phyloP scores from a whole-genome alignment of 2,888 invertebrate species.

The Meloe dianella region DNA sequence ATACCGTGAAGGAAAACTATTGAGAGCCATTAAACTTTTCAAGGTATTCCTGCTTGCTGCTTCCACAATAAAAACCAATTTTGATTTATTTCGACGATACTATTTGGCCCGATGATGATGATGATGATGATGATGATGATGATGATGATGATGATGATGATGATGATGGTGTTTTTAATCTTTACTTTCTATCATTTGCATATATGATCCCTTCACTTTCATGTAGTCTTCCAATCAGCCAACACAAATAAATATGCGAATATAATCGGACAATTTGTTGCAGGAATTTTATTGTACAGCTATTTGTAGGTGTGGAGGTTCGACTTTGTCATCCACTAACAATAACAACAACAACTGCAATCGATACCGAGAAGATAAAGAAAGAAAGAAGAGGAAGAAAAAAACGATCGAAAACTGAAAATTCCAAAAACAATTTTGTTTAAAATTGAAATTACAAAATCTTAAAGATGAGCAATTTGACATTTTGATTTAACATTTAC shows the following conservation, averaged over 20 bases:
- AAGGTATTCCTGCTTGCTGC: conserved; percentile 25
- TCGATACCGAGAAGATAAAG: too few relatives aligned
- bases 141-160: background rate
- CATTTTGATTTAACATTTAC: conserved; percentile 6
- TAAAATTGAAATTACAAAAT: background rate
- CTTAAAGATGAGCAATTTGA: background rate
- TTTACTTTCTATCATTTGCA: conserved; percentile 49
- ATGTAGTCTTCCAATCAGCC: conserved; percentile 36
- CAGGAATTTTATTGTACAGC: background rate
- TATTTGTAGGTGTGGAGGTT: background rate
- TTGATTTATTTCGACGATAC: background rate
- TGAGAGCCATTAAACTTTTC: conserved; percentile 30
- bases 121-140: conserved; percentile 1
- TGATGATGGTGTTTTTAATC: conserved; percentile 25
- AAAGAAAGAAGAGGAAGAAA: too few relatives aligned
- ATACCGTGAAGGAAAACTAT: too few relatives aligned
- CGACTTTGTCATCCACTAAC: background rate
- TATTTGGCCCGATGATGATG: background rate
- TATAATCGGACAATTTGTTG: background rate
- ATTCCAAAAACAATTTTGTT: background rate
- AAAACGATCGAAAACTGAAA: background rate
- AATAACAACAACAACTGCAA: background rate
- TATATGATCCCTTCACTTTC: conserved; percentile 46
- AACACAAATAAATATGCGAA: conserved; percentile 11
- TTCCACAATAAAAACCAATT: background rate